Conservation (phyloP, 2,113 vertebrate genomes). For the Pheucticus melanocephalus region DNA sequence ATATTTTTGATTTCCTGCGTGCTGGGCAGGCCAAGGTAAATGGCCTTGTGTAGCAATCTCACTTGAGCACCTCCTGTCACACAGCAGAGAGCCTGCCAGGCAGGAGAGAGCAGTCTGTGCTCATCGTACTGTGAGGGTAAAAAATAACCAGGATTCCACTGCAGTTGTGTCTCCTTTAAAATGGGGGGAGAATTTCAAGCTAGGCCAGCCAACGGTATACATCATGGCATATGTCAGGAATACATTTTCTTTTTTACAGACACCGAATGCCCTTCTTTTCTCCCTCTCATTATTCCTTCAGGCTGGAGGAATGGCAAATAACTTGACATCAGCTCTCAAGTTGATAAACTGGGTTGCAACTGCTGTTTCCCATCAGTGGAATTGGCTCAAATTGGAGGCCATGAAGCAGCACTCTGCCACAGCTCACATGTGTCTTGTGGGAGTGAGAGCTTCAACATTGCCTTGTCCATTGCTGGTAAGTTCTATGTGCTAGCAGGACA, state of each 20-base stretch:
- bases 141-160: conserved; percentile 25
- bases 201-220: conserved; percentile 1
- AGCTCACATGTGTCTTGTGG: conserved; percentile 71
- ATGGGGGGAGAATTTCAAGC: neutral
- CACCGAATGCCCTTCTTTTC: neutral
- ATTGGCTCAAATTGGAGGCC: conserved; percentile 69
- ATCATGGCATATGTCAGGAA: neutral
- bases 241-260: neutral
- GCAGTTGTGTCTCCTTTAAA: neutral
- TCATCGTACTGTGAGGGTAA: neutral
- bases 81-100: conserved; percentile 1
- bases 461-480: conserved; percentile 72
- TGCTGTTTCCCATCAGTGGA: conserved; percentile 77
- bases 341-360: conserved; percentile 76
- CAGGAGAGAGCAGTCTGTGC: conserved; percentile 9
- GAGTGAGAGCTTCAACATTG: conserved; percentile 70
- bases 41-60: neutral
- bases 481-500: neutral
- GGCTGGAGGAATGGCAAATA: conserved; percentile 82
- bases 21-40: conserved; percentile 11
- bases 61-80: neutral
- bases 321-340: conserved; percentile 76
- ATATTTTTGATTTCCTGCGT: neutral
- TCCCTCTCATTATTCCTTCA: conserved; percentile 44
- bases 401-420: conserved; percentile 74